Base-by-base conservation (phyloP, 2,113 vertebrate genomes). In the Chloropsis cyanopogon region DNA sequence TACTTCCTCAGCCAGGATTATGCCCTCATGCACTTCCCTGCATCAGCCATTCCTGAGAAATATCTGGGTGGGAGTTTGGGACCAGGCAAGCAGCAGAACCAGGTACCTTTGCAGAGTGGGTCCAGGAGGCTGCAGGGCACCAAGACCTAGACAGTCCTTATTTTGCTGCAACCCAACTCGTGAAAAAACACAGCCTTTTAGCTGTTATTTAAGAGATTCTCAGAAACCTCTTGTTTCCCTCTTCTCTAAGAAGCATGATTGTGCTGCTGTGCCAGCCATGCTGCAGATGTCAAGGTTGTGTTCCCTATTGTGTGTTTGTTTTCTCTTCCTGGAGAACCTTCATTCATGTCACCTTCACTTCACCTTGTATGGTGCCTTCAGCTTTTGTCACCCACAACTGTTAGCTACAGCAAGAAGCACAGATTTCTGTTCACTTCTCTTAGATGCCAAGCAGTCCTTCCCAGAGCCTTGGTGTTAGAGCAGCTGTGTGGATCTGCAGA, bases 101-200 rank as follows among this genome's bases (percentile, higher is more conserved):
- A 25, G 33, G 17, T 3, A n/a, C 2, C 4, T 80, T 89, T 4
- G 13, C 35, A 42, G 29, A 60, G 15, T 1, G 0, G 6, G 10
- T 18, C 35, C 9, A 12, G 42, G 18, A 71, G 8, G 10, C 29
- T 4, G 0, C 1, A 3, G 18, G 37, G 20, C 0, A 0, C 11
- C 14, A 37, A 42, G 5, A 31, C 7, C 22, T 22, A 7, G 8
- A 5, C 17, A 53, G 14, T 23, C 12, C 17, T 65, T 72, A 17
- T 28, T 61, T 71, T 61, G 12, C 25, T 84, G 19, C 22, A 68
- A 31, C 6, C 20, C 39, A 17, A 7, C 12, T 82, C 28, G 11
- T 60, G 28, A 77, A 37, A 24, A 86, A 63, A 16, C 25, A 37
- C 47, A 7, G 50, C 12, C 3, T 11, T 72, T 65, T 13, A 79